Evolutionary conservation across 2,888 invertebrate genomes (phyloP), one percentile per base, ranked within the genome.

Genomic region (Zootermopsis nevadensis): DNA sequence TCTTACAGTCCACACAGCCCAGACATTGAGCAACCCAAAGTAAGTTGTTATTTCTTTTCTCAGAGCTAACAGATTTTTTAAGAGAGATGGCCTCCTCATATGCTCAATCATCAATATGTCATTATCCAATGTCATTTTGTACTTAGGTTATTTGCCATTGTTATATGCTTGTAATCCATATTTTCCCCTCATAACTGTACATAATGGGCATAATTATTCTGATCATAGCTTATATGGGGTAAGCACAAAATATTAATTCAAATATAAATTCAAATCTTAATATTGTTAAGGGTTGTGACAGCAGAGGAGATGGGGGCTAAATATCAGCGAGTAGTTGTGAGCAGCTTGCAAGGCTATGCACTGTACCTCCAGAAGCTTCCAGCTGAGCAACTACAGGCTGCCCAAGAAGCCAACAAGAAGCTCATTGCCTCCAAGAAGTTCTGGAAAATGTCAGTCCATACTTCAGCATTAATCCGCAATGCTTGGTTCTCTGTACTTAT

Each of bases 381-480:
- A 10, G 81, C 87, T 7, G 89, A 90, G 22, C 90, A 92, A 86
- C 89, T 92, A 33, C 88, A 91, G 72, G 92, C 92, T 88, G 91
- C 92, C 74, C 88, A 90, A 83, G 91, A 91, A 0, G 89, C 90
- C 83, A 91, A 94, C 86, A 86, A 87, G 2, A 90, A 90, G 80
- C 89, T 96, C 80, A 88, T 96, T 84, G 89, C 90, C 0, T 91
- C 92, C 86, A 87, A 89, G 35, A 92, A 93, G 88, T 96, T 95
- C 89, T 97, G 97, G 96, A 94, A 93, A 87, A 91, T 93, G 69
- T 90, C 92, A 2, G 92, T 92, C 86, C 91, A 93, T 87, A 91
- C 92, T 86, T 88, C 91, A 42, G 86, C 91, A 19, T 87, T 90
- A 84, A 89, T 89, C 86, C 85, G 86, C 55, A 86, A 85, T 53